phyloP scores from a whole-genome alignment of 2,888 invertebrate genomes.

The Cantharis lateralis region DNA sequence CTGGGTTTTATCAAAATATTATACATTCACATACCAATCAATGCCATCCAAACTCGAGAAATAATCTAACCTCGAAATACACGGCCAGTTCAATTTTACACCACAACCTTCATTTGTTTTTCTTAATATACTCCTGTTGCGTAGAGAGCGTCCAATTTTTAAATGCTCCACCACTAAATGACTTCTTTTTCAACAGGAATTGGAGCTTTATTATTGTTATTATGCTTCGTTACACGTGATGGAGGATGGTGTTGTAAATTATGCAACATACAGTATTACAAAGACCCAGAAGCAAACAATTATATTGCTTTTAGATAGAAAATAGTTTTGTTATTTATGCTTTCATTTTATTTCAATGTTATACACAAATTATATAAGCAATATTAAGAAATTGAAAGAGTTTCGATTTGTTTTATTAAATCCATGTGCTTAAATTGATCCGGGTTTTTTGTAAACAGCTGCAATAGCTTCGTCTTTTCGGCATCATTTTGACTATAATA shows the following conservation, averaged over 20 bases:
- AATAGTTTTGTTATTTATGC: constrained; percentile 4
- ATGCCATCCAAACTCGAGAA: not conserved
- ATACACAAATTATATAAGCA: constrained; percentile 5
- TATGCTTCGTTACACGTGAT: constrained; percentile 23
- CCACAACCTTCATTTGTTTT: not conserved
- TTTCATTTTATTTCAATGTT: constrained; percentile 5
- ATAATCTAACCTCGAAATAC: not conserved
- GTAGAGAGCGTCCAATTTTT: not conserved
- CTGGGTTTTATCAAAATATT: not conserved
- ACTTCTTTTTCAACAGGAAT: constrained; percentile 13
- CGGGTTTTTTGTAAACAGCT: constrained; percentile 72
- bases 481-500: constrained; percentile 75
- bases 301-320: not conserved
- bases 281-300: not conserved
- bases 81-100: not conserved
- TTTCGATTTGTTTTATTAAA: constrained; percentile 76
- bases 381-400: constrained; percentile 54
- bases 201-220: constrained; percentile 13
- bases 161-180: not conserved
- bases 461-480: constrained; percentile 65
- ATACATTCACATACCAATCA: not conserved
- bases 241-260: constrained; percentile 29
- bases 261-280: constrained; percentile 16
- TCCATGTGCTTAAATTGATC: constrained; percentile 83
- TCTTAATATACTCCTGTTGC: not conserved